These are phyloP conservation scores for Callipepla californica DNA, from an alignment of 2,113 vertebrate genomes.

Conservation along the genomic window DNA sequence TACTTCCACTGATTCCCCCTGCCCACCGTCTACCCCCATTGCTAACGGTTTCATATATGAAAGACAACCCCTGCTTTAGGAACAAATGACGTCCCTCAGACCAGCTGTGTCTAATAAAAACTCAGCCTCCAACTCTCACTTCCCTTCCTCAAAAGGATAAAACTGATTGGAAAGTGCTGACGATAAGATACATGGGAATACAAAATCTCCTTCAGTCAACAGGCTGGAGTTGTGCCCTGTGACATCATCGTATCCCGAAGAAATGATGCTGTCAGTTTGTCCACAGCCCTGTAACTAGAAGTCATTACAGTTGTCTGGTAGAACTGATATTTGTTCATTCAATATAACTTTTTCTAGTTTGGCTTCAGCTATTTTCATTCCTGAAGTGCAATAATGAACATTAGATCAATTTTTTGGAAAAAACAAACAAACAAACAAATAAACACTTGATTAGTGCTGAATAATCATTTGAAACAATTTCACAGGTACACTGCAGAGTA, in stretches of 20 bases:
- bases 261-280: background rate
- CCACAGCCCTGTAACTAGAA: background rate
- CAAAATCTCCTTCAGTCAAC: slow-evolving; percentile 6
- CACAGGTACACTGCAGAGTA: background rate
- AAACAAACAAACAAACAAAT: background rate
- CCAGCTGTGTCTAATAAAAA: slow-evolving; percentile 66
- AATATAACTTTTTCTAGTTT: slow-evolving; percentile 14
- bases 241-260: slow-evolving; percentile 23
- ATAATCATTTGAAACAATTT: background rate
- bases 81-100: slow-evolving; percentile 38
- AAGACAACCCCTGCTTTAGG: slow-evolving; percentile 37
- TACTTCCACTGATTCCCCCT: slow-evolving; percentile 38
- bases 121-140: slow-evolving; percentile 22
- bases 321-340: background rate
- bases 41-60: slow-evolving; percentile 27
- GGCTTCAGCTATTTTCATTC: slow-evolving; percentile 23
- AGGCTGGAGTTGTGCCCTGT: background rate
- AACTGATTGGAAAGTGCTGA: slow-evolving; percentile 25
- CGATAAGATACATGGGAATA: slow-evolving; percentile 48
- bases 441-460: background rate
- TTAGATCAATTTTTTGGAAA: background rate
- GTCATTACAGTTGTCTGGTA: background rate
- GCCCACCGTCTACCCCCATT: slow-evolving; percentile 15
- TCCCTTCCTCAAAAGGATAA: slow-evolving; percentile 47
- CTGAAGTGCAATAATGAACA: background rate